phyloP scores from a whole-genome alignment of 2,888 invertebrate genomes.

The Agrotis exclamationis region DNA sequence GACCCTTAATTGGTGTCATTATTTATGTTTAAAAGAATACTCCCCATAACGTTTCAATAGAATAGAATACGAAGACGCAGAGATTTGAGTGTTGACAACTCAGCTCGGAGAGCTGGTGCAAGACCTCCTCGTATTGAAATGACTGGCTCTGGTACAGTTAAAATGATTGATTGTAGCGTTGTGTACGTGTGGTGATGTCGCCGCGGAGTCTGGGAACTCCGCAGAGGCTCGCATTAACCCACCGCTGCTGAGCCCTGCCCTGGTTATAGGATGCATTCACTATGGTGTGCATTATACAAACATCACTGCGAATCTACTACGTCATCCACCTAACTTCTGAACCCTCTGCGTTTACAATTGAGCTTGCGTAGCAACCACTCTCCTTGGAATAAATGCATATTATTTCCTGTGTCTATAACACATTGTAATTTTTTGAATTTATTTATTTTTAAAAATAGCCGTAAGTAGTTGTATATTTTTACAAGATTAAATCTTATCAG shows the following conservation, averaged over 20 bases:
- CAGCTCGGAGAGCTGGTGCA: not conserved
- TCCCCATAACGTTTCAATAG: not conserved
- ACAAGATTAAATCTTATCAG: not conserved
- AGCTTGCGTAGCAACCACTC: not conserved
- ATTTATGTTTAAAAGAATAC: not conserved
- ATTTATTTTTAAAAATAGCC: not conserved
- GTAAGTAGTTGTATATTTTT: constrained; percentile 12
- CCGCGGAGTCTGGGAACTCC: not conserved
- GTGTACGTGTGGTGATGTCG: not conserved
- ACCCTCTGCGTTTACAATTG: not conserved
- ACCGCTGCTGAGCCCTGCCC: constrained; percentile 22
- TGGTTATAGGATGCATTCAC: constrained; percentile 27
- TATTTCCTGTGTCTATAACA: not conserved
- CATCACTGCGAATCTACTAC: constrained; percentile 17
- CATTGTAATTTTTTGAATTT: no score
- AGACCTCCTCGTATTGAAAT: not conserved
- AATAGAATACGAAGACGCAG: no score
- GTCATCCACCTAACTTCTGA: not conserved
- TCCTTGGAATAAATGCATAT: not conserved
- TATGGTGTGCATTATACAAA: constrained; percentile 29
- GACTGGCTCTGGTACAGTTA: not conserved
- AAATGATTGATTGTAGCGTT: not conserved
- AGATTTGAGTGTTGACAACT: not conserved
- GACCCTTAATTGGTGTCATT: not conserved
- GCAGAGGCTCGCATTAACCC: constrained; percentile 18